A percentile compares a stretch with the other conserved stretches of the same genome.
phyloP scores from a whole-genome alignment of 2,888 invertebrate species.

The Sphinx pinastri region DNA sequence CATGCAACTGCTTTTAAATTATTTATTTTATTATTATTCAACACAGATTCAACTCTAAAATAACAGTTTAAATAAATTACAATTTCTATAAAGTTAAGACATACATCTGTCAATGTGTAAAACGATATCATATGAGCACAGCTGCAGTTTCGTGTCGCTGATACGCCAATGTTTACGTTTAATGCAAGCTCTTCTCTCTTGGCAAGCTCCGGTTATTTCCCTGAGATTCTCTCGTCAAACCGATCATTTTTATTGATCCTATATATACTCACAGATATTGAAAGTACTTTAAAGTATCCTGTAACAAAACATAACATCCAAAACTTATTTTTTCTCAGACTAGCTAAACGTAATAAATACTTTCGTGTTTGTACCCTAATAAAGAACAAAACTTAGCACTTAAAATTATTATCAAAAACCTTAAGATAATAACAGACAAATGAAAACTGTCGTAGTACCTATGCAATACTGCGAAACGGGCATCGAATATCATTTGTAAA shows the following conservation, averaged over 20 bases:
- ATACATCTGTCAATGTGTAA: constrained; percentile 34
- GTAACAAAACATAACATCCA: constrained; percentile 44
- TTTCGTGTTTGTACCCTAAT: constrained; percentile 72
- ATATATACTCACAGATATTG: constrained; percentile 20
- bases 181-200: constrained; percentile 35
- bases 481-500: constrained; percentile 36
- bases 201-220: constrained; percentile 48
- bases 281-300: constrained; percentile 39
- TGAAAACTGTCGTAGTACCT: constrained; percentile 45
- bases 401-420: constrained; percentile 62
- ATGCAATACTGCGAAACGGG: constrained; percentile 32
- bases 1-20: constrained; percentile 45
- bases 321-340: constrained; percentile 58
- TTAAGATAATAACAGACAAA: constrained; percentile 50
- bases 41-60: constrained; percentile 72
- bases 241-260: background rate
- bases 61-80: constrained; percentile 64
- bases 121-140: constrained; percentile 50
- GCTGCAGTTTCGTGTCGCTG: constrained; percentile 20
- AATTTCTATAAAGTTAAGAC: constrained; percentile 41
- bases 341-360: constrained; percentile 73
- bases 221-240: constrained; percentile 64
- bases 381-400: constrained; percentile 61
- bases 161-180: background rate
- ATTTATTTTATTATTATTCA: constrained; percentile 74